phyloP scores from a whole-genome alignment of 2,797 vertebrate species.

The Leptoclinus maculatus region DNA sequence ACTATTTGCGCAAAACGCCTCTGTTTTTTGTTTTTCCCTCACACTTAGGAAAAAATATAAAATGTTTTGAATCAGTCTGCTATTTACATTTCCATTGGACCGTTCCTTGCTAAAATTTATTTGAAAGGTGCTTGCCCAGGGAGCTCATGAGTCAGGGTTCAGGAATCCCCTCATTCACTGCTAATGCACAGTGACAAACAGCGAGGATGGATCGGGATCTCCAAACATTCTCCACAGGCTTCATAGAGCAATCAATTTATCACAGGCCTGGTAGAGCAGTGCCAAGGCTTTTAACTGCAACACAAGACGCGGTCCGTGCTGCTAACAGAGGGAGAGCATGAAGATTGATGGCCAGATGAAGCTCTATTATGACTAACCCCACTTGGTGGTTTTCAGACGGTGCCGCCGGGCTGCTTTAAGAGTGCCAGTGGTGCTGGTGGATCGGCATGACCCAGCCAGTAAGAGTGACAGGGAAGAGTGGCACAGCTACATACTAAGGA shows the following conservation, averaged over 20 bases:
- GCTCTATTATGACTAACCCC: slow-evolving; percentile 75
- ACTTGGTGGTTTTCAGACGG: slow-evolving; percentile 67
- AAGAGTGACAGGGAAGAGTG: slow-evolving; percentile 46
- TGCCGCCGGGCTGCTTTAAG: slow-evolving; percentile 50
- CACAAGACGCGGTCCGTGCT: slow-evolving; percentile 60
- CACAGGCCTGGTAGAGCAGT: slow-evolving; percentile 57
- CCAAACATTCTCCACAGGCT: slow-evolving; percentile 67
- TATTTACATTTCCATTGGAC: slow-evolving; percentile 68
- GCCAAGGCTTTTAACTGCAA: slow-evolving; percentile 76
- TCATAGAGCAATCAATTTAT: slow-evolving; percentile 72
- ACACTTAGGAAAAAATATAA: slow-evolving; percentile 56
- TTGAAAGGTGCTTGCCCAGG: slow-evolving; percentile 62
- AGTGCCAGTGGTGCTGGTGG: slow-evolving; percentile 44
- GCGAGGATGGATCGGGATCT: slow-evolving; percentile 67
- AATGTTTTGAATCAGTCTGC: slow-evolving; percentile 47
- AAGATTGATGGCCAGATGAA: slow-evolving; percentile 78
- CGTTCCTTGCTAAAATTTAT: slow-evolving; percentile 57
- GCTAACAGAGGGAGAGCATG: slow-evolving; percentile 61
- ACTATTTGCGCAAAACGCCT: slow-evolving; percentile 58
- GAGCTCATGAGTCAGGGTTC: slow-evolving; percentile 67
- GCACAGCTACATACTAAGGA: slow-evolving; percentile 45
- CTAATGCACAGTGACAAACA: slow-evolving; percentile 76
- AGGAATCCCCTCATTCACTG: slow-evolving; percentile 71
- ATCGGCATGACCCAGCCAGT: slow-evolving; percentile 34
- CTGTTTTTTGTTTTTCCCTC: slow-evolving; percentile 65